Evolutionary conservation across 2,888 invertebrate species (phyloP).

Genomic region (Macroteleia sp.): DNA sequence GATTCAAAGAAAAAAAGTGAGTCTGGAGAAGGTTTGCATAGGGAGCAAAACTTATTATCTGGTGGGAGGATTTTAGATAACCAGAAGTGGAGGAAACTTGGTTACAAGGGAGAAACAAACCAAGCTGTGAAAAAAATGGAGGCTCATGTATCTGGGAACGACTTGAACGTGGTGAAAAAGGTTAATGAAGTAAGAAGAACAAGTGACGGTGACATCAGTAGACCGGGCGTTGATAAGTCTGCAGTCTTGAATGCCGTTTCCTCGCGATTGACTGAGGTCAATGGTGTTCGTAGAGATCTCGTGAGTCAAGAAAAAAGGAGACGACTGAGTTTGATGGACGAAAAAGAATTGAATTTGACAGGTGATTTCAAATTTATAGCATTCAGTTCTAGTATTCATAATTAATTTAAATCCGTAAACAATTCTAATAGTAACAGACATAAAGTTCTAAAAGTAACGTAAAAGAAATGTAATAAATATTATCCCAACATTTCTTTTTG

Average conservation of each 20-base stretch:
- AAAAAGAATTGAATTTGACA: constrained; percentile 81
- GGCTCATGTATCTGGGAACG: constrained; percentile 83
- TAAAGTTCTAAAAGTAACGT: too few relatives aligned
- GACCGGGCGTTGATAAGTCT: constrained; percentile 71
- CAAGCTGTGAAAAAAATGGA: constrained; percentile 83
- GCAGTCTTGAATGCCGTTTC: constrained; percentile 72
- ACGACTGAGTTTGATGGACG: constrained; percentile 84
- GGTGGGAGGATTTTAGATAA: constrained; percentile 83
- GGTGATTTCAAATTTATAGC: too few relatives aligned
- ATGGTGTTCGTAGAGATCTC: constrained; percentile 85
- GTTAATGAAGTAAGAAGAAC: constrained; percentile 84
- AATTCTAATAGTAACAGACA: too few relatives aligned
- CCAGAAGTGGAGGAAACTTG: constrained; percentile 81
- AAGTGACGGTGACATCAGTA: constrained; percentile 84
- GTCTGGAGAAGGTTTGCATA: constrained; percentile 85
- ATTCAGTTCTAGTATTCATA: too few relatives aligned
- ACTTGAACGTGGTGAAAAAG: constrained; percentile 82
- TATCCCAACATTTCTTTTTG: too few relatives aligned
- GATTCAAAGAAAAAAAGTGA: constrained; percentile 87
- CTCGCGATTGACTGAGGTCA: constrained; percentile 84
- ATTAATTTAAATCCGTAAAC: too few relatives aligned
- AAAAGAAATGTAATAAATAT: too few relatives aligned
- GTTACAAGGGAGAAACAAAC: constrained; percentile 75
- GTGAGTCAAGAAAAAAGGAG: constrained; percentile 87
- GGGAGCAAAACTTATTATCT: constrained; percentile 84